Conservation (phyloP, 2,113 vertebrate species). For the Ovis aries region DNA sequence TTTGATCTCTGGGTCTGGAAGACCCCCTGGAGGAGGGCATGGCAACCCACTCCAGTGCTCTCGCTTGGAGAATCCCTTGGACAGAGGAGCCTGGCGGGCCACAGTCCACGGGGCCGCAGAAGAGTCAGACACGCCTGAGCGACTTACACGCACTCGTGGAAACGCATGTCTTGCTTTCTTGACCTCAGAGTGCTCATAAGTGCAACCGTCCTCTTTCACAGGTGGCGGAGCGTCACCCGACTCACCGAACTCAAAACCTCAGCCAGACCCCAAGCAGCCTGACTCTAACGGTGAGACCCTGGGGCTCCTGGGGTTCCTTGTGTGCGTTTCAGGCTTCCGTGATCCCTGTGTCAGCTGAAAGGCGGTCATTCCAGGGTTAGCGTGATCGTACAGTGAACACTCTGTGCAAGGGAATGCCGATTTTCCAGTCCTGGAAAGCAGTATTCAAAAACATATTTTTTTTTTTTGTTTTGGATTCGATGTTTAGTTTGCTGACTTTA, state of each 20-base stretch:
- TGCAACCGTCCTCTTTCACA: background rate
- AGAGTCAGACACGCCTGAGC: accelerated
- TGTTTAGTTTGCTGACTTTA: no score
- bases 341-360: accelerated
- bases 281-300: background rate
- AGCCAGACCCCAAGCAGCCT: background rate
- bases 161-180: accelerated
- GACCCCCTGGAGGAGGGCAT: background rate
- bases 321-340: accelerated
- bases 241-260: background rate
- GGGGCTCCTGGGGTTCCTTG: accelerated
- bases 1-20: background rate
- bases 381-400: accelerated
- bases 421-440: accelerated
- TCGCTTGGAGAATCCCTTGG: background rate
- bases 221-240: accelerated
- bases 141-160: accelerated
- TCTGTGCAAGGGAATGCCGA: accelerated
- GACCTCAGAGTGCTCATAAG: accelerated
- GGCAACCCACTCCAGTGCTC: background rate
- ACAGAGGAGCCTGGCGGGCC: background rate
- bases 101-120: accelerated
- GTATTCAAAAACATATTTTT: no score
- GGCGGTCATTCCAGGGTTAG: accelerated
- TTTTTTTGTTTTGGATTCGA: no score